phyloP scores from a whole-genome alignment of 2,797 vertebrate species.

The Tolypeutes matacus region DNA sequence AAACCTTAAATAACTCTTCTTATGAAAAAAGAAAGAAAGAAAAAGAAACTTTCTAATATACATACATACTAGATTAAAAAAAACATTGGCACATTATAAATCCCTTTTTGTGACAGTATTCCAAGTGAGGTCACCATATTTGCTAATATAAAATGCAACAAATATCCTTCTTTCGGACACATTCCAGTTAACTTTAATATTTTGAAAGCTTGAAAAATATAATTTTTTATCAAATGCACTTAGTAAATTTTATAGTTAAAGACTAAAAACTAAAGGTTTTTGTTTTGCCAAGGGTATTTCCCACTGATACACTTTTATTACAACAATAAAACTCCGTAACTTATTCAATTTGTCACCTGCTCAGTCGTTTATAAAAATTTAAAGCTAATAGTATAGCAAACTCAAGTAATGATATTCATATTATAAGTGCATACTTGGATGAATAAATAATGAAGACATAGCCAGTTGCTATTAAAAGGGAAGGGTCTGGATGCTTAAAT shows the following conservation, averaged over 20 bases:
- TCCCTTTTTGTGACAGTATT: not conserved
- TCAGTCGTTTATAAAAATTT: slow-evolving; percentile 72
- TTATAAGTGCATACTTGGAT: not conserved
- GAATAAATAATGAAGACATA: slow-evolving; percentile 70
- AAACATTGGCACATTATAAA: not conserved
- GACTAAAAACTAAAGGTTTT: no score
- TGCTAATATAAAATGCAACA: slow-evolving; percentile 28
- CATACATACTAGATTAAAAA: not conserved
- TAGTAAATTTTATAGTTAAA: slow-evolving; percentile 36
- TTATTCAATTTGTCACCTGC: slow-evolving; percentile 3
- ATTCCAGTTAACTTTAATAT: slow-evolving; percentile 1
- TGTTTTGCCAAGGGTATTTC: not conserved
- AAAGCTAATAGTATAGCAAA: slow-evolving; percentile 68
- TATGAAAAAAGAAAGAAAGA: not conserved
- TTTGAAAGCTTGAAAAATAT: slow-evolving; percentile 57
- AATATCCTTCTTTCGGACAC: not conserved
- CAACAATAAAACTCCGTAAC: slow-evolving; percentile 8
- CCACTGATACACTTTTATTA: not conserved
- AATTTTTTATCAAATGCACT: not conserved
- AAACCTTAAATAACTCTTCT: not conserved
- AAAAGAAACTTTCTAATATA: not conserved
- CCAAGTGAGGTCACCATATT: slow-evolving; percentile 12
- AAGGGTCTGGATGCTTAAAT: slow-evolving; percentile 1
- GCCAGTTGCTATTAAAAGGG: slow-evolving; percentile 46
- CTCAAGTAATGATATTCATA: slow-evolving; percentile 58